phyloP scores from a whole-genome alignment of 2,113 vertebrate genomes.

The Leptosomus discolor region DNA sequence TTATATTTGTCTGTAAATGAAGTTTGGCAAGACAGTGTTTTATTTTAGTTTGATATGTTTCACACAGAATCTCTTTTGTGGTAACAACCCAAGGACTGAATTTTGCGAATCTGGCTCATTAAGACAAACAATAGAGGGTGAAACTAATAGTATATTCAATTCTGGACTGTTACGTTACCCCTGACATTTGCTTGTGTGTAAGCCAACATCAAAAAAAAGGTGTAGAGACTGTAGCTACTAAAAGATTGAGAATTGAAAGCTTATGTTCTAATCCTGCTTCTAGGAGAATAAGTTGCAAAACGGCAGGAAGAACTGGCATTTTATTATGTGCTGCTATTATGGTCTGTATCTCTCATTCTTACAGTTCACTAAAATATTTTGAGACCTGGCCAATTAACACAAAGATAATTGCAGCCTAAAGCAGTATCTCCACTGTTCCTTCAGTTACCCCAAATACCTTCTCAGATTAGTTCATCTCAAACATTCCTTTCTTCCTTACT shows the following conservation, averaged over 20 bases:
- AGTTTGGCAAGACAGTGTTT: not conserved
- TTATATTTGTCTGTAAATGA: not conserved
- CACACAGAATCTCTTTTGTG: not conserved
- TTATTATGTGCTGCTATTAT: not conserved
- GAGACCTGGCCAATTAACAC: not conserved
- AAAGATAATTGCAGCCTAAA: not conserved
- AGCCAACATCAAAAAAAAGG: not conserved
- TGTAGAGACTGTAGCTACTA: not conserved
- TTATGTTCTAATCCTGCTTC: not conserved
- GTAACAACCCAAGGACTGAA: not conserved
- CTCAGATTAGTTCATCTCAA: not conserved
- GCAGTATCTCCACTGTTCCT: not conserved
- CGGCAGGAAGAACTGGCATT: not conserved
- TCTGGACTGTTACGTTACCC: not conserved
- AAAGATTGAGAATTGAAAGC: not conserved
- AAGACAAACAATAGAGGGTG: not conserved
- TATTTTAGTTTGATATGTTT: not conserved
- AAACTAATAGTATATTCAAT: not conserved
- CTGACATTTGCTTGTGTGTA: not conserved
- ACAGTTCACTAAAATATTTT: not conserved
- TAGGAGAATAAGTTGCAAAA: not conserved
- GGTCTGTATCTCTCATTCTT: not conserved
- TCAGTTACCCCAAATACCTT: not conserved
- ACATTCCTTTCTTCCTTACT: not conserved
- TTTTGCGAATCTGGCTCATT: not conserved